Evolutionary conservation across 2,113 vertebrate species (phyloP), one percentile per base, ranked within the genome.

Genomic region (Pangasianodon hypophthalmus): DNA sequence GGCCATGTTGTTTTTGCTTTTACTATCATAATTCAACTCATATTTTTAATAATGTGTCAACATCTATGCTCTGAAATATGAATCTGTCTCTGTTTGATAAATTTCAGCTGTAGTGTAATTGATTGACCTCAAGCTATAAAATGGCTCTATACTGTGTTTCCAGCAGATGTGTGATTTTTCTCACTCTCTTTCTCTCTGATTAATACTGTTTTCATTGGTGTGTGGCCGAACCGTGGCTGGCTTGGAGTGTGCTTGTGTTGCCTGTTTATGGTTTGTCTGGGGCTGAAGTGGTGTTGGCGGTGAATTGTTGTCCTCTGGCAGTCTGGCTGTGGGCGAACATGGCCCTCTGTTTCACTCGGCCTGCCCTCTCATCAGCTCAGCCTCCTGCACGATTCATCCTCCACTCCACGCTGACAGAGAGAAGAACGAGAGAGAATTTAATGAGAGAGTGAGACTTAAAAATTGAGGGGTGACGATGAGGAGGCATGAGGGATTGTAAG

Each of bases 361-460:
- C 46, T 83, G 88, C 81, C 88, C 84, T 88, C 89, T 90, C 85
- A 92, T 90, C 87, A 90, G 89, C 85, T 92, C 91, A 92, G 48
- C 81, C 88, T 82, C 75, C 84, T 46, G 60, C 56, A 77, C 80
- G 9, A 89, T 50, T 67, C 84, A 86, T 80, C 60, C 75, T 89
- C 58, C 46, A 54, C 88, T 69, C 58, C 41, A 84, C 6, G 50
- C 58, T 37, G 69, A 84, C 44, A 48, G 37, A 85, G 48, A 84
- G 19, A 16, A 21, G 50, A 6, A 64, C 9, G 21, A 41, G 54
- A 83, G 88, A 41, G 84, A 83, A 69, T 86, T 69, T 71, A 19
- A 8, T 52, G 26, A 21, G 54, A 89, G 67, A 62, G 56, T 84
- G 10, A 62, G 24, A 84, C 37, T 62, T 84, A 44, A 54, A 80